Evolutionary conservation across 2,113 vertebrate species (phyloP).

Genomic region (Taxidea taxus): DNA sequence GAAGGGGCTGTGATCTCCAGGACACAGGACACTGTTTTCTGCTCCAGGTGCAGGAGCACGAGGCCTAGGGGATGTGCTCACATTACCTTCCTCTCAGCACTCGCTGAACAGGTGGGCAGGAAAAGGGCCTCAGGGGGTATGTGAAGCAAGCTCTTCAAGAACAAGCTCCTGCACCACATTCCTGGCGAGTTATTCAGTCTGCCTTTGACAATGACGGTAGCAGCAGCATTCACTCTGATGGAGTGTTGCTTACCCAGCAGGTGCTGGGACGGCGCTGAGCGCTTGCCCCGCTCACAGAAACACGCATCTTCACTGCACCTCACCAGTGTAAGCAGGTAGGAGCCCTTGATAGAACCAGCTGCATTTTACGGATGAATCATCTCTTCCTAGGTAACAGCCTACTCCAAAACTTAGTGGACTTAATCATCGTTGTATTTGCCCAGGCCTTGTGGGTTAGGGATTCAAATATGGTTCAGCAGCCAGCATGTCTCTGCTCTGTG

Average conservation of each 20-base stretch:
- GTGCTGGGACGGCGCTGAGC: not conserved
- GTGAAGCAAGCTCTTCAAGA: not conserved
- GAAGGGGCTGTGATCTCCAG: not conserved
- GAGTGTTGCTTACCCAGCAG: not conserved
- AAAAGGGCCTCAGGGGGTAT: not conserved
- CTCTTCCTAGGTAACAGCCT: not conserved
- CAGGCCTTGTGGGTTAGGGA: not conserved
- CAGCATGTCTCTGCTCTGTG: not conserved
- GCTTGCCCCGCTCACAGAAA: not conserved
- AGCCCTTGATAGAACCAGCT: not conserved
- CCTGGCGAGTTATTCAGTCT: not conserved
- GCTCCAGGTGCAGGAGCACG: fast-evolving
- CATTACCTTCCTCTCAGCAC: not conserved
- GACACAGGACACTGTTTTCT: not conserved
- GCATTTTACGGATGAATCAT: not conserved
- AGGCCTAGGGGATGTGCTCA: not conserved
- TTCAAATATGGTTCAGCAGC: not conserved
- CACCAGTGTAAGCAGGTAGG: not conserved
- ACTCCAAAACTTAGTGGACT: not conserved
- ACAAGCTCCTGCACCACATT: not conserved
- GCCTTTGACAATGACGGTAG: not conserved
- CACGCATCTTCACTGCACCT: not conserved
- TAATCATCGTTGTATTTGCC: not conserved
- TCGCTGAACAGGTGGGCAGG: not conserved
- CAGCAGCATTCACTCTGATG: not conserved